Evolutionary conservation across 2,888 invertebrate species (phyloP), one percentile per base, ranked within the genome.

Genomic region (Torymus texanus): DNA sequence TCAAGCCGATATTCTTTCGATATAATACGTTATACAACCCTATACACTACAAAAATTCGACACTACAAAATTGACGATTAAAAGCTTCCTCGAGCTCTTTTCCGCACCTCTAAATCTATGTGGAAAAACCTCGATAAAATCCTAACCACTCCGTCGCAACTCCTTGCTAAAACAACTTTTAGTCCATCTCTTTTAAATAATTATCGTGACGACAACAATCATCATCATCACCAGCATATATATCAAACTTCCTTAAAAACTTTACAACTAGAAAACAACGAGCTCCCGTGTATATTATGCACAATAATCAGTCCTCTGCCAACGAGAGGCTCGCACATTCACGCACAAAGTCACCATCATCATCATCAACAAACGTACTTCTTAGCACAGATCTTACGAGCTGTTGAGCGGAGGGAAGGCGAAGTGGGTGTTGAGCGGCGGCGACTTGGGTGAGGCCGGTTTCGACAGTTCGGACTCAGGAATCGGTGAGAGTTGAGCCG

Each of bases 401-500:
- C 83, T 83, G 65, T 82, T 89, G 79, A 84, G 86, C 81, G 88
- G 89, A 82, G 90, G 88, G 80, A 90, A 89, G 12, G 88, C 83
- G 75, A 89, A 90, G 82, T 91, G 91, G 29, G 90, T 87, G 3
- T 90, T 89, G 81, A 91, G 91, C 0, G 86, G 90, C 83, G 85
- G 89, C 81, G 87, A 88, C 86, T 91, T 86, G 84, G 94, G 94
- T 77, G 94, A 94, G 16, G 93, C 93, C 1, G 94, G 94, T 90
- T 94, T 94, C 66, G 94, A 94, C 18, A 94, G 90, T 51, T 94
- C 94, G 65, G 94, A 94, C 85, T 95, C 94, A 79, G 94, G 92
- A 75, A 95, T 95, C 51, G 94, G 94, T 75, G 94, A 94, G 78
- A 95, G 88, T 55, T 90, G 91, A 10, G 91, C 90, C 8, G 91